These are phyloP conservation scores for Poicephalus meyeri DNA, from an alignment of 2,113 vertebrate species.

Conservation along the genomic window DNA sequence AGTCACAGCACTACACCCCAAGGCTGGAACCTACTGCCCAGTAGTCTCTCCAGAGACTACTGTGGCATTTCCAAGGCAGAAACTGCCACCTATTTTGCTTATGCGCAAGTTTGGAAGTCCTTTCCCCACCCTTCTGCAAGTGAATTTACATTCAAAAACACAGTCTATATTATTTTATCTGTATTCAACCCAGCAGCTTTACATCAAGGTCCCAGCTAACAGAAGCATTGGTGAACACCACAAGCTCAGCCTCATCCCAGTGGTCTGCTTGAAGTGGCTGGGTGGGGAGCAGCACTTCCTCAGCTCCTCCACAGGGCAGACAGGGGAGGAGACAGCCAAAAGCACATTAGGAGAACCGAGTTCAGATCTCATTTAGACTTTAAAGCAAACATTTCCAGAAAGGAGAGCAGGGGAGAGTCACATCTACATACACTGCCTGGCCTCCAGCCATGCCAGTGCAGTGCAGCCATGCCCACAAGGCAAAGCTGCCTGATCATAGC, in stretches of 20 bases:
- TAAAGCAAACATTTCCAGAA: not conserved
- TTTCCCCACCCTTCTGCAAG: not conserved
- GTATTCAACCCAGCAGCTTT: not conserved
- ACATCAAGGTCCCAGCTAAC: fast-evolving
- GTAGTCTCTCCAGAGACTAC: not conserved
- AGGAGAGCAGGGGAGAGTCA: too few relatives aligned
- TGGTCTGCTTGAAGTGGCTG: fast-evolving
- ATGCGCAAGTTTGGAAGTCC: not conserved
- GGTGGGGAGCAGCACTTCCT: not conserved
- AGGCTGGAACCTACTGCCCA: fast-evolving
- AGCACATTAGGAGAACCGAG: fast-evolving
- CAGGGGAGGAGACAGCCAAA: fast-evolving
- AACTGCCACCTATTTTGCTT: not conserved
- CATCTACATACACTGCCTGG: fast-evolving
- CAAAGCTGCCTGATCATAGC: fast-evolving
- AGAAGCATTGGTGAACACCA: fast-evolving
- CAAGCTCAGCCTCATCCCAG: not conserved
- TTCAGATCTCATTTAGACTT: not conserved
- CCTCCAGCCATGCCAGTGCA: not conserved
- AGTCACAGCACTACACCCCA: fast-evolving
- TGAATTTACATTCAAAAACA: not conserved
- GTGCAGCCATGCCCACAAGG: fast-evolving
- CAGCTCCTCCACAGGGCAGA: not conserved
- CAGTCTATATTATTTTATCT: not conserved
- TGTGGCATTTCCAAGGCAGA: not conserved